A percentile compares a stretch with the other conserved stretches of the same genome.
Evolutionary conservation across 2,888 invertebrate genomes (phyloP).

Genomic region (Syritta pipiens): DNA sequence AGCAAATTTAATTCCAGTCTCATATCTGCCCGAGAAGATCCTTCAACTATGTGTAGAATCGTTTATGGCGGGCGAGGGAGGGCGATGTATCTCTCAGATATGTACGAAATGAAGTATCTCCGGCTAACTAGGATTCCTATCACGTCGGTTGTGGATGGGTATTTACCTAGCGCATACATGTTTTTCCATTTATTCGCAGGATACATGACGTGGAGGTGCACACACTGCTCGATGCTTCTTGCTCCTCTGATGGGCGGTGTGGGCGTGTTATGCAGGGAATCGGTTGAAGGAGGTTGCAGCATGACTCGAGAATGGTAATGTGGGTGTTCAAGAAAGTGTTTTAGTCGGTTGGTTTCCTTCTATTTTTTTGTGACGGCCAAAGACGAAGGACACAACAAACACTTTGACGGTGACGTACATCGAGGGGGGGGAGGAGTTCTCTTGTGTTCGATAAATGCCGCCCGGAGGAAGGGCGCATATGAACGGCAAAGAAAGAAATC

Average conservation of each 20-base stretch:
- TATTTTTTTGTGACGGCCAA: conserved; percentile 3
- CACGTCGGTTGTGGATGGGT: conserved; percentile 62
- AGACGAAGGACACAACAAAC: conserved; percentile 34
- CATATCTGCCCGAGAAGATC: conserved; percentile 48
- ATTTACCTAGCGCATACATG: conserved; percentile 65
- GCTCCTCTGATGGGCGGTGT: conserved; percentile 2
- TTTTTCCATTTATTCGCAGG: conserved; percentile 52
- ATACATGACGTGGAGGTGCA: conserved; percentile 55
- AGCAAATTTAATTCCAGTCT: conserved; percentile 67
- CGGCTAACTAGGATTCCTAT: conserved; percentile 57
- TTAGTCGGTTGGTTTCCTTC: conserved; percentile 18
- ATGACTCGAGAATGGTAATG: conserved; percentile 25
- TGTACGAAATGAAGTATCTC: conserved; percentile 30
- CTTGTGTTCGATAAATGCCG: conserved; percentile 46
- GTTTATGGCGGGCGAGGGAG: conserved; percentile 29
- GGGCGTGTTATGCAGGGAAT: neutral
- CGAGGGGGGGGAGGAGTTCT: conserved; percentile 46
- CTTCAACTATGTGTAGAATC: conserved; percentile 58
- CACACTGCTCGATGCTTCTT: conserved; percentile 31
- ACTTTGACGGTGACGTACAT: conserved; percentile 43
- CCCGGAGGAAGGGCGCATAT: neutral
- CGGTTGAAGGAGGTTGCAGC: neutral
- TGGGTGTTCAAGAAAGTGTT: conserved; percentile 33
- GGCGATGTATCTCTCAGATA: neutral
- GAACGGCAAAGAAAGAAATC: neutral